These are phyloP conservation scores for Falco columbarius DNA, from an alignment of 2,797 vertebrate genomes.

Conservation along the genomic window DNA sequence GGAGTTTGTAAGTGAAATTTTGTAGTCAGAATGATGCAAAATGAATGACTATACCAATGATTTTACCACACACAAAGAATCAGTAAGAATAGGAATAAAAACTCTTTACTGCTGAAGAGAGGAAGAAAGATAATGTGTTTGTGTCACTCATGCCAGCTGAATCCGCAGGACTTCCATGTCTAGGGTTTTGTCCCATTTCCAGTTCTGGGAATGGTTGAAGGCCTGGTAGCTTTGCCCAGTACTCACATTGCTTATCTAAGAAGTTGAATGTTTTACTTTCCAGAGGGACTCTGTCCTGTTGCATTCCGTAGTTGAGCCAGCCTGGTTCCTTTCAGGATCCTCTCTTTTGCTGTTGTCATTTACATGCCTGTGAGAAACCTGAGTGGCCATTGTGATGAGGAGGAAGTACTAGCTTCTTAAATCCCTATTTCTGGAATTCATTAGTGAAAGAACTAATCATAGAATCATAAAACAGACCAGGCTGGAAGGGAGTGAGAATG, in stretches of 20 bases:
- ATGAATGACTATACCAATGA: background rate
- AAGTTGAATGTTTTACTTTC: background rate
- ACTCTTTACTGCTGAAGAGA: background rate
- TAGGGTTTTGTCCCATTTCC: background rate
- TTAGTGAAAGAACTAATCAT: background rate
- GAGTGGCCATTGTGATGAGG: accelerated
- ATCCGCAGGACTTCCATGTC: accelerated
- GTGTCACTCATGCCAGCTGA: background rate
- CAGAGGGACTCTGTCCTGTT: background rate
- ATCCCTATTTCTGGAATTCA: background rate
- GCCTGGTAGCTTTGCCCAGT: background rate
- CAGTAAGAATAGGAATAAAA: background rate
- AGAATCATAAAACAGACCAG: background rate
- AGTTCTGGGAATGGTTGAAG: background rate
- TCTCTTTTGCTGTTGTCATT: background rate
- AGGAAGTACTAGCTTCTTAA: background rate
- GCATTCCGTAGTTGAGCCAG: background rate
- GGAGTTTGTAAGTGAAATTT: background rate
- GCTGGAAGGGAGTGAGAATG: accelerated
- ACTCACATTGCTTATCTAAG: background rate
- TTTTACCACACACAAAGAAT: background rate
- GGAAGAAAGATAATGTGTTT: accelerated
- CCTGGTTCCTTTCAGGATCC: background rate
- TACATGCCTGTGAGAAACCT: background rate
- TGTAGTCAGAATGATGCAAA: background rate